These are phyloP conservation scores for Netelia melanura DNA, from an alignment of 2,888 invertebrate species.

Conservation along the genomic window DNA sequence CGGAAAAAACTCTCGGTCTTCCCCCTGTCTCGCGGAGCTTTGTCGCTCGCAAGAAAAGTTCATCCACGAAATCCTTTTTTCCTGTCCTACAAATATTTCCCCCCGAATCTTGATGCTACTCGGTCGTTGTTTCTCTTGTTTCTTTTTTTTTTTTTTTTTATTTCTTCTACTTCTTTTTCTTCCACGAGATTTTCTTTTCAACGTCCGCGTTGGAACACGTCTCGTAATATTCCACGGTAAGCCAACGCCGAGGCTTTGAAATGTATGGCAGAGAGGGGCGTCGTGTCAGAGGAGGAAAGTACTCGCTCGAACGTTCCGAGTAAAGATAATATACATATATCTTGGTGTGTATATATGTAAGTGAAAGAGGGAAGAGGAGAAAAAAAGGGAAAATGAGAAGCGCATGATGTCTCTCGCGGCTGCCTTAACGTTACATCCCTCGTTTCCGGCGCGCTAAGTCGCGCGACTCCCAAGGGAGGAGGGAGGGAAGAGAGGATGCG, in stretches of 20 bases:
- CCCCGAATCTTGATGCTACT: constrained; percentile 10
- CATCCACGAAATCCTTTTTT: constrained; percentile 7
- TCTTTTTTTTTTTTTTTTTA: constrained; percentile 18
- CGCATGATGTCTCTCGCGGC: constrained; percentile 60
- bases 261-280: constrained; percentile 17
- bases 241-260: constrained; percentile 13
- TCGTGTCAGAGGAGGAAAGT: background rate
- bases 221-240: constrained; percentile 56
- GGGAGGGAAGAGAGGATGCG: constrained; percentile 1
- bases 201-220: constrained; percentile 25
- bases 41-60: background rate
- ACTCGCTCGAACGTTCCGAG: constrained; percentile 27
- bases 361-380: background rate
- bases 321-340: constrained; percentile 28
- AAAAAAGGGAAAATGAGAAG: constrained; percentile 17
- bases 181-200: constrained; percentile 49
- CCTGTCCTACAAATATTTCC: constrained; percentile 45
- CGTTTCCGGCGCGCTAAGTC: constrained; percentile 72
- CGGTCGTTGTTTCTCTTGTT: constrained; percentile 28
- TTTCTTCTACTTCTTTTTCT: constrained; percentile 45
- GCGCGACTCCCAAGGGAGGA: constrained; percentile 61
- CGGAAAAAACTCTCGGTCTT: constrained; percentile 6
- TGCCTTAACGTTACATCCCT: constrained; percentile 80
- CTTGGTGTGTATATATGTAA: background rate
- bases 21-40: background rate